phyloP scores from a whole-genome alignment of 2,113 vertebrate genomes.

The Polypterus bichir region DNA sequence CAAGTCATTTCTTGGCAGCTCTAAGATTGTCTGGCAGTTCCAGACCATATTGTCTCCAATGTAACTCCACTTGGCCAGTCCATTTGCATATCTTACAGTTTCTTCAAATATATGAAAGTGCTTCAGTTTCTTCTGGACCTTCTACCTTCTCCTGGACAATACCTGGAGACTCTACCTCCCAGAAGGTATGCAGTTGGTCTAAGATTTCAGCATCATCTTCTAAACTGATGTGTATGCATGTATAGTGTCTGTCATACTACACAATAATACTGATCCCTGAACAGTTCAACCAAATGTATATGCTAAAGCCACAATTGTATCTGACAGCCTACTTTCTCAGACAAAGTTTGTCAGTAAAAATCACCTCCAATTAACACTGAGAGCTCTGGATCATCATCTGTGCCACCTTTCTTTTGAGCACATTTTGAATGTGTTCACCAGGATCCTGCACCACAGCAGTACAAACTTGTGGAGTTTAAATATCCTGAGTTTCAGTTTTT shows the following conservation, averaged over 20 bases:
- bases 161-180: neutral
- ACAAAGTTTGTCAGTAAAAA: neutral
- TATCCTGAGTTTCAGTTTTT: neutral
- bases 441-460: neutral
- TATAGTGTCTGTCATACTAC: neutral
- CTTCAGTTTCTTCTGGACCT: neutral
- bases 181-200: neutral
- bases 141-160: neutral
- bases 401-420: too few relatives aligned
- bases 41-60: neutral
- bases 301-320: neutral
- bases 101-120: neutral
- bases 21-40: conserved; percentile 3
- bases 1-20: neutral
- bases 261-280: neutral
- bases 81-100: neutral
- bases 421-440: neutral
- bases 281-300: neutral
- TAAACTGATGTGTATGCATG: neutral
- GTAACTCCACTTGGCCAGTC: conserved; percentile 1
- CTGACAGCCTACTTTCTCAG: neutral
- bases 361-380: neutral
- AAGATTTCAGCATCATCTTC: neutral
- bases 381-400: too few relatives aligned
- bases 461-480: neutral